A percentile compares a stretch with the other conserved stretches of the same genome.
Evolutionary conservation across 2,888 invertebrate species (phyloP).

Genomic region (Napeogenes sylphis): DNA sequence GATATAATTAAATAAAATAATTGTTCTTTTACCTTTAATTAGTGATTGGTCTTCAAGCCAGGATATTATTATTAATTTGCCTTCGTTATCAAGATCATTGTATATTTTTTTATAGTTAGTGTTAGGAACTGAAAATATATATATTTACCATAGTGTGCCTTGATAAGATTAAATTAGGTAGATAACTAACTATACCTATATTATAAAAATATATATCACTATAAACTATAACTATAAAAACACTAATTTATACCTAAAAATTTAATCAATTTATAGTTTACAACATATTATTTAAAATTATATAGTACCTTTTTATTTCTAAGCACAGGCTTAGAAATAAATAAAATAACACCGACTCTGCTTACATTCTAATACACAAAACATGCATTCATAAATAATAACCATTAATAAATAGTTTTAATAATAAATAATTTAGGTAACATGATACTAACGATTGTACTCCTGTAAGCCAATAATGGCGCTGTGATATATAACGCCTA

Average conservation of each 20-base stretch:
- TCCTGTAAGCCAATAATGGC: constrained; percentile 25
- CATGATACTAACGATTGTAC: constrained; percentile 31
- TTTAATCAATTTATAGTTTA: too few relatives aligned
- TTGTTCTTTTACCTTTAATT: neutral
- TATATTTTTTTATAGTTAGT: neutral
- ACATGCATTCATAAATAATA: too few relatives aligned
- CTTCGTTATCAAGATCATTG: neutral
- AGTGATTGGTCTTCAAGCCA: neutral
- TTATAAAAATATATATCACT: too few relatives aligned
- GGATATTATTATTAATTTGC: constrained; percentile 1
- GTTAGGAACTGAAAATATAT: constrained; percentile 1
- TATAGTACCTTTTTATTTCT: too few relatives aligned
- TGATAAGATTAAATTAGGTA: neutral
- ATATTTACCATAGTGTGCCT: neutral
- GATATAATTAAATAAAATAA: too few relatives aligned
- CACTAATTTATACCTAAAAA: too few relatives aligned
- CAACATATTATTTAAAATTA: too few relatives aligned
- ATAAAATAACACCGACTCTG: too few relatives aligned
- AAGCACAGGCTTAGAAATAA: too few relatives aligned
- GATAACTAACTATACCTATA: neutral
- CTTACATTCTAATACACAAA: too few relatives aligned
- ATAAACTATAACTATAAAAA: too few relatives aligned
- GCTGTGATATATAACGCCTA: constrained; percentile 54
- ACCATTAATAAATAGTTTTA: too few relatives aligned
- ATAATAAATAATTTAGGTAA: neutral